These are phyloP conservation scores for Indicator indicator DNA, from an alignment of 2,113 vertebrate species.

Conservation along the genomic window DNA sequence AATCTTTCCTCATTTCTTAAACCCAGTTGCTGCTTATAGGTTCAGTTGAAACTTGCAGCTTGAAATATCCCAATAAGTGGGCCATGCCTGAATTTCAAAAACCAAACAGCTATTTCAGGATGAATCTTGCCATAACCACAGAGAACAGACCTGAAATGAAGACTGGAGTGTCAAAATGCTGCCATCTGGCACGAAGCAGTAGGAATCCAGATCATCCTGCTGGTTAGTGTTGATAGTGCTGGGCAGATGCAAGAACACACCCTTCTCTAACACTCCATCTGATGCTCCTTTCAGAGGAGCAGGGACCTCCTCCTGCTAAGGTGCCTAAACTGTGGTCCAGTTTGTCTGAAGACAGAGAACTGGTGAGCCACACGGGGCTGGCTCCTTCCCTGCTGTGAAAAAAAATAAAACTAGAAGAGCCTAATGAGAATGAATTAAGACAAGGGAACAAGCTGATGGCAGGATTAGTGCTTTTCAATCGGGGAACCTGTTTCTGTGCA, in stretches of 20 bases:
- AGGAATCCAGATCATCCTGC: not conserved
- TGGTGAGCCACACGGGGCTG: not conserved
- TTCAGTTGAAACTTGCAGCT: not conserved
- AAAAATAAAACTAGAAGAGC: not conserved
- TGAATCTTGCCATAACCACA: conserved; percentile 45
- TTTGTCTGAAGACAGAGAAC: not conserved
- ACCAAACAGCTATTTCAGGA: conserved; percentile 32
- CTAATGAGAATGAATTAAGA: not conserved
- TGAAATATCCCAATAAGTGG: conserved; percentile 12
- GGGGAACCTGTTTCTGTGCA: not conserved
- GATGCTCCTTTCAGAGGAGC: conserved; percentile 46
- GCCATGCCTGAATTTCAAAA: conserved; percentile 1
- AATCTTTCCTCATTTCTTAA: conserved; percentile 6
- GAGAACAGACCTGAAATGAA: conserved; percentile 31
- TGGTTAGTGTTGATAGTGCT: conserved; percentile 7
- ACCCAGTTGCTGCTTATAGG: not conserved
- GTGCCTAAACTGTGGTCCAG: not conserved
- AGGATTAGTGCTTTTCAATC: not conserved
- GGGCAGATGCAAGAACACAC: not conserved
- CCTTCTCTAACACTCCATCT: not conserved
- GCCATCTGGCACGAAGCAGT: not conserved
- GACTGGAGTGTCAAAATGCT: not conserved
- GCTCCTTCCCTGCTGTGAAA: not conserved
- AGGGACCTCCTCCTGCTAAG: not conserved
- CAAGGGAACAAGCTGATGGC: not conserved